Base-by-base conservation (phyloP, 2,797 vertebrate species). In the Avahi laniger region DNA sequence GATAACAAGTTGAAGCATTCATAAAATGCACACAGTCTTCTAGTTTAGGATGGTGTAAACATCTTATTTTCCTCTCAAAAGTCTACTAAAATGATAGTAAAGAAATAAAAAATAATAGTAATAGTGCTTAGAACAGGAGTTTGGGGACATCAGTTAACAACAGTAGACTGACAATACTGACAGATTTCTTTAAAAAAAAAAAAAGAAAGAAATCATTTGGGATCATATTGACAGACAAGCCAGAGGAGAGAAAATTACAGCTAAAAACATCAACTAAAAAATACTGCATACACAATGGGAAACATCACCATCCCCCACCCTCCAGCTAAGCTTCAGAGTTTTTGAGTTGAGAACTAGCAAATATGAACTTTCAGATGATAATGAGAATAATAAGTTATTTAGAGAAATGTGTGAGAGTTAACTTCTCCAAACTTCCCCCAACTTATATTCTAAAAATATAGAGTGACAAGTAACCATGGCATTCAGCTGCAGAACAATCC, bases 51-150 rank as follows among this genome's bases (percentile, higher is more conserved):
- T 79, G 5, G 2, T 14, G 70, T 4, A n/a, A 57, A 69, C 18
- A 79, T 50, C 18, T 86, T 61, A 17, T 59, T 89, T 95, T 81
- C 28, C 54, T 61, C 12, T 14, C 24, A 70, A 75, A 96, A 54
- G 20, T 30, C 30, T 43, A 33, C 61, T 59, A 61, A 89, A 63
- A 0, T 59, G 28, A 65, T 52, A 38, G 11, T 35, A 69, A 86
- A 92, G 14, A 81, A 94, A 87, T 43, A 67, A 54, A 59, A 33
- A 72, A 15, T 18, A n/a, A 41, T 28, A 46, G 54, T 7, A 61
- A 33, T 0, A 17, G 0, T 4, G 14, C 26, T 92, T 84, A 73
- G 4, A 41, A 54, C 13, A 84, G 4, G 9, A 80, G 13, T 12
- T 43, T 48, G 2, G 28, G 17, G 12, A 3, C 4, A 43, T 26